Evolutionary conservation across 2,113 vertebrate genomes (phyloP).

Genomic region (Calyptomena viridis): DNA sequence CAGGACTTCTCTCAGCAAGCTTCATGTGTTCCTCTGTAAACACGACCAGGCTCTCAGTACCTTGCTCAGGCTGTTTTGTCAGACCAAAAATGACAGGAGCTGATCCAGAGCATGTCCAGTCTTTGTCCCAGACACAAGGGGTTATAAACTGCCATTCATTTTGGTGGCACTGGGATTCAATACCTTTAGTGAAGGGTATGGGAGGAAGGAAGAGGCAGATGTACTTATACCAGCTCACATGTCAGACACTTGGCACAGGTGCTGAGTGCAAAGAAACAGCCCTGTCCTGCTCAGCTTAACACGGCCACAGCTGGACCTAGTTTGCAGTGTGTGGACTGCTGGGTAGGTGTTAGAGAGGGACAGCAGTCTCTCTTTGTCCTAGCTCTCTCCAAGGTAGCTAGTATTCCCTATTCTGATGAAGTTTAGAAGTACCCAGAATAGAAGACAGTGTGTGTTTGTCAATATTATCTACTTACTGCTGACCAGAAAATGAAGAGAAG

Average conservation of each 20-base stretch:
- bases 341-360: neutral
- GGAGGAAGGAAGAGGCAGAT: neutral
- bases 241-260: neutral
- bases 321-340: neutral
- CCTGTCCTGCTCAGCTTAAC: neutral
- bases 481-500: neutral
- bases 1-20: neutral
- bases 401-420: neutral
- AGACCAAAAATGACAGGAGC: neutral
- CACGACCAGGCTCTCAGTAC: neutral
- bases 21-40: neutral
- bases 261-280: neutral
- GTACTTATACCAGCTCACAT: accelerated
- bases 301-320: neutral
- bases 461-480: neutral
- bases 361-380: neutral
- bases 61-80: neutral
- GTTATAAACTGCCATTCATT: neutral
- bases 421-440: neutral
- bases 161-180: neutral
- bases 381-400: neutral
- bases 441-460: neutral
- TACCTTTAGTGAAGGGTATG: accelerated
- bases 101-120: neutral
- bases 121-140: neutral